A percentile compares a stretch with the other conserved stretches of the same genome.
These are phyloP conservation scores for Darevskia mixta DNA, from an alignment of 2,797 vertebrate species.

Conservation along the genomic window DNA sequence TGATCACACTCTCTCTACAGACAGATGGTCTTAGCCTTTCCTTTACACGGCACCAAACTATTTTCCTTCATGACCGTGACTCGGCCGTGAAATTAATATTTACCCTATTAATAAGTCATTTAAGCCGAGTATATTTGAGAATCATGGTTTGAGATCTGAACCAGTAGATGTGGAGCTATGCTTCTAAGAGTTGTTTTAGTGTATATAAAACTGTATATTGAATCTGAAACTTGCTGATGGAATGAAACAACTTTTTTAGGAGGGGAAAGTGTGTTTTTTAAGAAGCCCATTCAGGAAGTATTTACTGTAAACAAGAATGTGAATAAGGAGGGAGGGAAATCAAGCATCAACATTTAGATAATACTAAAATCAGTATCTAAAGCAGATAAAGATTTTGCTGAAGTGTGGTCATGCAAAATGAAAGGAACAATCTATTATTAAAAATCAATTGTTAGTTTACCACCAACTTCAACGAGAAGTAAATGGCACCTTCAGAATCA, in stretches of 20 bases:
- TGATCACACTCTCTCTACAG: neutral
- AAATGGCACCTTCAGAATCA: conserved; percentile 47
- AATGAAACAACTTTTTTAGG: conserved; percentile 16
- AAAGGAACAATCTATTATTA: conserved; percentile 12
- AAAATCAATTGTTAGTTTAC: neutral
- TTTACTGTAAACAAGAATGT: conserved; percentile 52
- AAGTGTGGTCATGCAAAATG: conserved; percentile 61
- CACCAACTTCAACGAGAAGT: neutral
- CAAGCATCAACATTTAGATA: conserved; percentile 62
- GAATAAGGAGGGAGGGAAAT: conserved; percentile 29
- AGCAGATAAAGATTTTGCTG: conserved; percentile 58
- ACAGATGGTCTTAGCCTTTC: neutral
- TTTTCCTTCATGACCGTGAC: neutral
- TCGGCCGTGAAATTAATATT: neutral
- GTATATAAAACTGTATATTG: neutral
- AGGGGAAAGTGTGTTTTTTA: conserved; percentile 22
- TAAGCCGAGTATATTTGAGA: neutral
- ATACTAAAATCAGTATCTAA: conserved; percentile 31
- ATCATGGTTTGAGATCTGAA: neutral
- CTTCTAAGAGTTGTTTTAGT: neutral
- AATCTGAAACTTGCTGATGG: neutral
- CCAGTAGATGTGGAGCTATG: neutral
- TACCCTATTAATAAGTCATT: too few species aligned
- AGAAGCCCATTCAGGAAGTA: conserved; percentile 42
- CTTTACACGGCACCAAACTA: neutral